These are phyloP conservation scores for Lasioglossum oenotherae DNA, from an alignment of 2,888 invertebrate species.

Conservation along the genomic window DNA sequence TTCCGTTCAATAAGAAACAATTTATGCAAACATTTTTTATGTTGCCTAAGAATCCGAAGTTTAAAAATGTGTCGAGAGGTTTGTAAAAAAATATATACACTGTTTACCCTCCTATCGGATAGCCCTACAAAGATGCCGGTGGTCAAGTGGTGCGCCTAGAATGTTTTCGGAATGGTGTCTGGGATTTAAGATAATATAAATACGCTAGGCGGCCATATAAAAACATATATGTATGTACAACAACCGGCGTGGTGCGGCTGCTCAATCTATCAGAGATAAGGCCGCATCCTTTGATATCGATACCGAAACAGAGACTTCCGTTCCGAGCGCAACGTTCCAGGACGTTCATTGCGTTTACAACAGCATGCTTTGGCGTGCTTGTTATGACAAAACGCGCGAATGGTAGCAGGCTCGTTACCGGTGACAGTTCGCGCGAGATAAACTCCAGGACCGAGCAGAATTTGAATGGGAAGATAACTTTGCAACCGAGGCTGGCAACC, in stretches of 20 bases:
- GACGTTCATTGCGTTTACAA: not conserved
- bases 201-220: not conserved
- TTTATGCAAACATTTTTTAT: no score
- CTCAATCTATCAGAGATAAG: conserved; percentile 64
- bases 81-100: not conserved
- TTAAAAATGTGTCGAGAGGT: not conserved
- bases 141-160: not conserved
- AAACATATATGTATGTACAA: not conserved
- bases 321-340: conserved; percentile 15
- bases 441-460: not conserved
- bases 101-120: not conserved
- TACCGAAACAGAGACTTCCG: conserved; percentile 52
- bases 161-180: not conserved
- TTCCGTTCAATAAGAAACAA: no score
- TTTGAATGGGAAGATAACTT: conserved; percentile 36
- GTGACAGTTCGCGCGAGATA: conserved; percentile 34
- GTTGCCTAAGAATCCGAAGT: no score
- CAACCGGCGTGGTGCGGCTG: not conserved
- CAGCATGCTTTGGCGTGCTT: not conserved
- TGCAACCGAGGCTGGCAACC: not conserved
- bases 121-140: not conserved
- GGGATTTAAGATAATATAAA: conserved; percentile 19
- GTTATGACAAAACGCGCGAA: conserved; percentile 31
- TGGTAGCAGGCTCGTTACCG: not conserved
- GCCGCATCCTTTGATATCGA: conserved; percentile 69